A percentile compares a stretch with the other conserved stretches of the same genome.
Conservation (phyloP, 2,888 invertebrate genomes). For the Cheilosia scutellata region DNA sequence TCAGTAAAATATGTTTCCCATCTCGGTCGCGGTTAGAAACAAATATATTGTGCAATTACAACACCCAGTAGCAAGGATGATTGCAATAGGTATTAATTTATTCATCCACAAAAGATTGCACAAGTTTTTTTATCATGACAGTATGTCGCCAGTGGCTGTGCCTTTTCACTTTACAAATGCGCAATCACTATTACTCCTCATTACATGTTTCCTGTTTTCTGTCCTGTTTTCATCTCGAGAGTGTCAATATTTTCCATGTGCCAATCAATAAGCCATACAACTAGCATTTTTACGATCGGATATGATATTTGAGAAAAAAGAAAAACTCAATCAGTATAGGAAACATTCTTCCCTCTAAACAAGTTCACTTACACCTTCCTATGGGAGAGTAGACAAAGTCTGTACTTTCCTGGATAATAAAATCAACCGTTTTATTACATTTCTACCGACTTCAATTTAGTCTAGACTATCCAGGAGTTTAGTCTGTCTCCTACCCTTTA, state of each 20-base stretch:
- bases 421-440: conserved; percentile 57
- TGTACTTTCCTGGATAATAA: conserved; percentile 58
- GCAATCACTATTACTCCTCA: conserved; percentile 22
- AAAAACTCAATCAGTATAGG: conserved; percentile 12
- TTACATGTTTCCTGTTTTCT: conserved; percentile 51
- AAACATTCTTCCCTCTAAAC: conserved; percentile 36
- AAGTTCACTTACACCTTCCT: conserved; percentile 41
- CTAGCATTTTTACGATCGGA: conserved; percentile 68
- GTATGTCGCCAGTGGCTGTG: not conserved
- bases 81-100: not conserved
- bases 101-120: conserved; percentile 10
- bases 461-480: conserved; percentile 68
- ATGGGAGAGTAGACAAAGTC: conserved; percentile 57
- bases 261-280: conserved; percentile 65
- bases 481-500: conserved; percentile 50
- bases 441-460: conserved; percentile 25
- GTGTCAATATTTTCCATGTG: conserved; percentile 41
- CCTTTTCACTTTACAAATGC: conserved; percentile 2
- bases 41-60: conserved; percentile 23
- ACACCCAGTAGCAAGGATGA: conserved; percentile 34
- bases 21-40: not conserved
- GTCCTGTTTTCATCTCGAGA: not conserved
- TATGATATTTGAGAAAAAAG: conserved; percentile 49
- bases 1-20: not conserved
- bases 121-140: not conserved